Evolutionary conservation across 2,113 vertebrate species (phyloP).

Genomic region (Periophthalmodon schlosseri): DNA sequence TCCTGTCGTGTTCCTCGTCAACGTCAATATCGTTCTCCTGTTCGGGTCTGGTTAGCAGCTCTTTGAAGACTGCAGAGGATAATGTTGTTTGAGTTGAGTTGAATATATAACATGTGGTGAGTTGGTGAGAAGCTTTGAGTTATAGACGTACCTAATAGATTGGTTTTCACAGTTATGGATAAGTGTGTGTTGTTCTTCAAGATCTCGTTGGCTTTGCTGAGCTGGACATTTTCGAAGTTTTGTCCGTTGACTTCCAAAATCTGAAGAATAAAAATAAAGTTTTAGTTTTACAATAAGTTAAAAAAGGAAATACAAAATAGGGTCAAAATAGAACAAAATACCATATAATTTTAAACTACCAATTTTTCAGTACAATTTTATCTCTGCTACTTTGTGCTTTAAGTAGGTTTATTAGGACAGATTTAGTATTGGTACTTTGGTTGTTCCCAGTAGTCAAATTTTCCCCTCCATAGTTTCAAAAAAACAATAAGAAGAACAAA

Average conservation of each 20-base stretch:
- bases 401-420: not conserved
- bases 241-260: slow-evolving; percentile 98
- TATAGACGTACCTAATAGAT: slow-evolving; percentile 88
- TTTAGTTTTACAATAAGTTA: not conserved
- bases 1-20: slow-evolving; percentile 89
- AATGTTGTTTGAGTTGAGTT: not conserved
- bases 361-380: not conserved
- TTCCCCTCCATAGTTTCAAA: too few species aligned
- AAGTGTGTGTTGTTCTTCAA: slow-evolving; percentile 98
- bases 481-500: not conserved
- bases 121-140: not conserved
- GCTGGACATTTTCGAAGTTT: slow-evolving; percentile 98
- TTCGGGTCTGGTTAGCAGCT: slow-evolving; percentile 89
- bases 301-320: not conserved
- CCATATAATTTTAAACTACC: not conserved
- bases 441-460: too few species aligned
- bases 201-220: slow-evolving; percentile 97
- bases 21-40: slow-evolving; percentile 81
- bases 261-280: slow-evolving; percentile 74
- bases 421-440: too few species aligned
- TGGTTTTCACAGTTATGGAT: slow-evolving; percentile 99
- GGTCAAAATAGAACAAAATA: not conserved
- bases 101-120: not conserved
- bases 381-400: not conserved
- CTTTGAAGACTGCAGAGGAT: slow-evolving; percentile 88